Base-by-base conservation (phyloP, 2,113 vertebrate species). In the Bagarius yarrelli region DNA sequence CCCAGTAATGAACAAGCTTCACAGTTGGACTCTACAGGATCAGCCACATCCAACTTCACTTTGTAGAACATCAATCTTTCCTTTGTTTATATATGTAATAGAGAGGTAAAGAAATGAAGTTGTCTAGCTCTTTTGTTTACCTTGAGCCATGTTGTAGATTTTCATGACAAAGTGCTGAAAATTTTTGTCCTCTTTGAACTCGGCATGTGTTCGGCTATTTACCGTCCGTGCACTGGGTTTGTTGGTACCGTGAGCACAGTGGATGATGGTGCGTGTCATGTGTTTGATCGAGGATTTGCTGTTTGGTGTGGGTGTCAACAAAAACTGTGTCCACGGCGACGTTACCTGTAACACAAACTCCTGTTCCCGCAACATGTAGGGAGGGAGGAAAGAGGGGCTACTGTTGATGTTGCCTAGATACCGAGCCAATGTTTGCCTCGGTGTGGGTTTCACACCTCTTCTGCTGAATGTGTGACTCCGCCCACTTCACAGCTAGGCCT, bases 111-210 rank as follows among this genome's bases (percentile, higher is more conserved):
- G 70, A 55, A 55, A 69, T 50, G 32, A 79, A 50, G 63, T 76
- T 14, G 36, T 56, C 34, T 56, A 70, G 25, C 53, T 55, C 36
- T 71, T 50, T 27, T 85, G 78, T 85, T 85, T 79, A 84, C 66
- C 71, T 85, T 66, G 77, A 87, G 67, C 61, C 72, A 83, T 87
- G 86, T 87, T 85, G 86, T 57, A 77, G 77, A 85, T 85, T 87
- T 85, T 85, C 80, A 60, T 80, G 76, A 85, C 84, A 85, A 59
- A 80, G 80, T 84, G 86, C 47, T 70, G 78, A 87, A 79, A 64
- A 72, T 74, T 80, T 57, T 40, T 32, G 34, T 40, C 32, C 59
- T 73, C 81, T 83, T 82, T 84, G 77, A 84, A 84, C 59, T 52
- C 16, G 9, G 19, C 21, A 59, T 50, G 30, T n/a, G 16, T 72